Conservation (phyloP, 1,140 invertebrate genomes). For the Zaprionus nigranus region DNA sequence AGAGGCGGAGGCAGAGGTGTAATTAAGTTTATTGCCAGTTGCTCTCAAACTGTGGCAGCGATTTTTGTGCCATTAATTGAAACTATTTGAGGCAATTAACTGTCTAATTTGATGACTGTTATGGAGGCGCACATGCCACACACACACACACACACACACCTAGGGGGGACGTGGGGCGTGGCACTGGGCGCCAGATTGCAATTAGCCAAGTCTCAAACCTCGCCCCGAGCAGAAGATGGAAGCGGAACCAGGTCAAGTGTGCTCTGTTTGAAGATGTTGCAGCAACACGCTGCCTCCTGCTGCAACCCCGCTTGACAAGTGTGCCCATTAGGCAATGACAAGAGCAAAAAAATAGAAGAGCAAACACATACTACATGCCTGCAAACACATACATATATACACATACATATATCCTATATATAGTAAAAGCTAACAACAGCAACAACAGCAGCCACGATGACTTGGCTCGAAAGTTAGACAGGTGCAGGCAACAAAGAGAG, state of each 20-base stretch:
- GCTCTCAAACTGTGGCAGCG: constrained; percentile 4
- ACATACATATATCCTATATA: background rate
- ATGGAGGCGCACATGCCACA: constrained; percentile 1
- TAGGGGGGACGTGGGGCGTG: background rate
- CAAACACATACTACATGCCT: background rate
- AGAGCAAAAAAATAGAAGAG: constrained; percentile 33
- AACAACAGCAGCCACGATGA: constrained; percentile 50
- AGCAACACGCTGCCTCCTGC: constrained; percentile 8
- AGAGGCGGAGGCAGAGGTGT: background rate
- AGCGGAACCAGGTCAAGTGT: constrained; percentile 65
- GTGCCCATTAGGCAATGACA: constrained; percentile 71
- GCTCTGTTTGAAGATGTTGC: constrained; percentile 46
- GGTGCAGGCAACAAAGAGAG: constrained; percentile 24
- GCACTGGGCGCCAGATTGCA: background rate
- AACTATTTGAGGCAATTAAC: constrained; percentile 13
- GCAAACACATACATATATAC: background rate
- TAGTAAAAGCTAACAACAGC: constrained; percentile 21
- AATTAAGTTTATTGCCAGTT: background rate
- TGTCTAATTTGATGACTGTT: constrained; percentile 7
- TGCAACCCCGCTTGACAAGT: constrained; percentile 52
- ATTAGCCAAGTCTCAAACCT: constrained; percentile 14
- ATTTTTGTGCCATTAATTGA: constrained; percentile 7
- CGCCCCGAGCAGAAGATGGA: background rate
- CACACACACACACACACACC: background rate
- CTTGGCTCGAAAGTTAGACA: constrained; percentile 57